Conservation (phyloP, 2,113 vertebrate genomes). For the Campylomormyrus numenius region DNA sequence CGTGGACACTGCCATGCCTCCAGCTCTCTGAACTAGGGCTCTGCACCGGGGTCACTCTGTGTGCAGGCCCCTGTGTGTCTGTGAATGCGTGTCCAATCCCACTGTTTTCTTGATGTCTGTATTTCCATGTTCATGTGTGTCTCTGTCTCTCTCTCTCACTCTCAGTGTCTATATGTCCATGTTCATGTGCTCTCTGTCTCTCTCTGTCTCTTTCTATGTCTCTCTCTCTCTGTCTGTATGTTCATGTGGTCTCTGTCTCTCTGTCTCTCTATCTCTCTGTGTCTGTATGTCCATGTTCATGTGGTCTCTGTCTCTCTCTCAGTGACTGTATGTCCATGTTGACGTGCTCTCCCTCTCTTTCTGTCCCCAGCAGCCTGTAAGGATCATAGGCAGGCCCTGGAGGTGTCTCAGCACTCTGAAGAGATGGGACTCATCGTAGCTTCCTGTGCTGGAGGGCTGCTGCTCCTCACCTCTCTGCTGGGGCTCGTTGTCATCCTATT, state of each 20-base stretch:
- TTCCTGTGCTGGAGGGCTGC: conserved; percentile 80
- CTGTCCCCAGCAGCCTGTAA: conserved; percentile 77
- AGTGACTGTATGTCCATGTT: not conserved
- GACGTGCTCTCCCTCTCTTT: not conserved
- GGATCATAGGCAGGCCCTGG: conserved; percentile 78
- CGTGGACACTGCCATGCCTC: not conserved
- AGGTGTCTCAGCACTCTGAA: conserved; percentile 84
- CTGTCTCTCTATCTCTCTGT: not conserved
- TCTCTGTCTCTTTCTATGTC: not conserved
- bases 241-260: not conserved
- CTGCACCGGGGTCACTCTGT: not conserved
- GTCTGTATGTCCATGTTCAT: not conserved
- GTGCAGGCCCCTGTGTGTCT: not conserved
- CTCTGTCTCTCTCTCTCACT: not conserved
- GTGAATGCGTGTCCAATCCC: not conserved
- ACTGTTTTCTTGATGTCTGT: not conserved
- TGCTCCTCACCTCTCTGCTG: conserved; percentile 80
- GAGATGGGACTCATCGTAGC: conserved; percentile 93
- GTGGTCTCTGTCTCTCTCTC: not conserved
- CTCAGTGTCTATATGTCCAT: too few relatives aligned
- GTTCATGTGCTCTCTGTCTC: not conserved
- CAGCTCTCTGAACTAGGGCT: not conserved
- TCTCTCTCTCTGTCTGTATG: not conserved
- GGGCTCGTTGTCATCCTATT: conserved; percentile 82
- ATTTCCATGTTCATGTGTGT: not conserved